These are phyloP conservation scores for Drosophila ezoana DNA, from an alignment of 2,888 invertebrate genomes.

Conservation along the genomic window DNA sequence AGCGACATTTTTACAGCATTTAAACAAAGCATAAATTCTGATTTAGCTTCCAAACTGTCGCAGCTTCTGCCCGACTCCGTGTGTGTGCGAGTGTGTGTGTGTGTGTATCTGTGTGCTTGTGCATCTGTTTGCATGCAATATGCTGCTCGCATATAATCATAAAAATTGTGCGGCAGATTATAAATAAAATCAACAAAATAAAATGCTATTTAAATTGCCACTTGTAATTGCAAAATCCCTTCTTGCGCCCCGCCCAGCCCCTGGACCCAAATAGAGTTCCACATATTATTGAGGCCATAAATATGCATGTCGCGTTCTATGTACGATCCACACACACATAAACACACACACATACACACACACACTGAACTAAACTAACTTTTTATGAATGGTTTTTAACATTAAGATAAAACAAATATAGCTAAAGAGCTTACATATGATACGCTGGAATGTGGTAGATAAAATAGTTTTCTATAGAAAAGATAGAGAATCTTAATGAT, in stretches of 20 bases:
- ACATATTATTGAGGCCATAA: slow-evolving; percentile 65
- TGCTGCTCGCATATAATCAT: slow-evolving; percentile 56
- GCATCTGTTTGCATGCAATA: slow-evolving; percentile 46
- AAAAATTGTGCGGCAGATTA: slow-evolving; percentile 57
- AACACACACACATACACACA: too few species aligned
- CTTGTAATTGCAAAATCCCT: slow-evolving; percentile 63
- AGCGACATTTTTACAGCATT: slow-evolving; percentile 82
- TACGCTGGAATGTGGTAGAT: slow-evolving; percentile 48
- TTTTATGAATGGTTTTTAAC: slow-evolving; percentile 26
- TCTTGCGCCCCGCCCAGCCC: background rate
- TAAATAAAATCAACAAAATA: slow-evolving; percentile 68
- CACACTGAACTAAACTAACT: slow-evolving; percentile 18
- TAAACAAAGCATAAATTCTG: slow-evolving; percentile 82
- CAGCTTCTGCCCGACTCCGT: slow-evolving; percentile 30
- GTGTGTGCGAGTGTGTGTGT: slow-evolving; percentile 9
- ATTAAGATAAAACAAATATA: slow-evolving; percentile 27
- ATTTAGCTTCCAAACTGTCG: slow-evolving; percentile 76
- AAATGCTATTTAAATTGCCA: slow-evolving; percentile 77
- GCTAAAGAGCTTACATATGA: slow-evolving; percentile 28
- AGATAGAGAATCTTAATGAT: slow-evolving; percentile 22
- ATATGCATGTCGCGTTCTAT: slow-evolving; percentile 46
- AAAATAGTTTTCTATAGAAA: slow-evolving; percentile 5
- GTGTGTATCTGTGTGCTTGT: slow-evolving; percentile 24
- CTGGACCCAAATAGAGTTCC: slow-evolving; percentile 2
- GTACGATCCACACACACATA: slow-evolving; percentile 9